Evolutionary conservation across 2,797 vertebrate genomes (phyloP), one percentile per base, ranked within the genome.

Genomic region (Huso huso): DNA sequence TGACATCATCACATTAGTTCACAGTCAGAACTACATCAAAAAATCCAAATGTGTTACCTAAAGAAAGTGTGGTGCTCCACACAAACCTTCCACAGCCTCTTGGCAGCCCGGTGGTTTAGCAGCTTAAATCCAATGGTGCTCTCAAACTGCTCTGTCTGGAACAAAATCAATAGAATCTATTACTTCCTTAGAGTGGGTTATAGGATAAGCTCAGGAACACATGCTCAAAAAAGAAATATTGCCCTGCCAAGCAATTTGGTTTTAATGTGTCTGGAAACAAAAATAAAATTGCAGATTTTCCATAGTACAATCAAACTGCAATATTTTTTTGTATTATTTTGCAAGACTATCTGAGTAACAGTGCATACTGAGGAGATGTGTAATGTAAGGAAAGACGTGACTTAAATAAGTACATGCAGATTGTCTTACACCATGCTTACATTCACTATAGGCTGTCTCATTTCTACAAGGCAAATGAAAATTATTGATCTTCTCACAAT

Each of bases 51-150:
- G 12, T 12, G 48, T 81, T 90, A 99, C 96, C 96, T 97, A 88
- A 96, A 99, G 80, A 99, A 99, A 73, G 95, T 97, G 85, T 99
- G 97, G 78, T 99, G 94, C 71, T 99, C 97, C 84, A 99, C 96
- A 10, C 96, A 99, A 72, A 98, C 96, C 75, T 99, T 99, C 97
- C 97, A 99, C 74, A 99, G 87, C 72, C 86, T 87, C 82, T 99
- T 99, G 50, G 97, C 96, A 49, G 95, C 91, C 10, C 94, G 92
- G 75, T 98, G 95, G 75, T 95, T 98, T 79, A 94, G 93, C 68
- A 99, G 86, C 79, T 99, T 99, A 83, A 99, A 99, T 64, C 97
- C 96, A 80, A 99, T 96, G 7, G 94, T 97, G 81, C 95, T 99
- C 83, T 99, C 97, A 79, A 98, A 98, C 84, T 99, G 95, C 84